Evolutionary conservation across 2,797 vertebrate genomes (phyloP).

Genomic region (Sebastes taczanowskii): DNA sequence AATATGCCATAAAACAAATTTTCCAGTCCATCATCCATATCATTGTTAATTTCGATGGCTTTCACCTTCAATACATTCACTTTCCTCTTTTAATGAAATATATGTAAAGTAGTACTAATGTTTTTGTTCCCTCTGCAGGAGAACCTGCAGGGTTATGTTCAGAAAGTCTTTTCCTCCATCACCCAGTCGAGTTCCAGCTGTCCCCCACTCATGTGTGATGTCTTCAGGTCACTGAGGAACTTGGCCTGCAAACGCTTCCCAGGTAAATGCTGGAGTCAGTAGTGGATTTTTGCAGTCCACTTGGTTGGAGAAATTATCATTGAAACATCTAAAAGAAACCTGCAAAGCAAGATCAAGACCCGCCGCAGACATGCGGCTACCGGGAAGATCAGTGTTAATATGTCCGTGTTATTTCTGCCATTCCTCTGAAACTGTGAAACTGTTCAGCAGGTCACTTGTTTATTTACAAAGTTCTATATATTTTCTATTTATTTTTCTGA

Average conservation of each 20-base stretch:
- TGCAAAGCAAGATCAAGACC: neutral
- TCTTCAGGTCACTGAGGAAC: slow-evolving; percentile 94
- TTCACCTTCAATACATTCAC: neutral
- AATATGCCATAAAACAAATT: neutral
- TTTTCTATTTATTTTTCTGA: neutral
- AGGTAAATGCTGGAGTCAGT: slow-evolving; percentile 81
- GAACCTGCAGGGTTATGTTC: slow-evolving; percentile 95
- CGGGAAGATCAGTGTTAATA: neutral
- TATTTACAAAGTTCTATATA: neutral
- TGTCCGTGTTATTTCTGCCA: neutral
- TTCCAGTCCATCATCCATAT: neutral
- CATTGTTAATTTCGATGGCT: neutral
- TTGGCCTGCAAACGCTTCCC: slow-evolving; percentile 93
- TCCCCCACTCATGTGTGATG: slow-evolving; percentile 96
- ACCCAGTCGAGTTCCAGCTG: slow-evolving; percentile 95
- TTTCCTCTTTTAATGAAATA: neutral
- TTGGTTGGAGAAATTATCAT: neutral
- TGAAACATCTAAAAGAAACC: neutral
- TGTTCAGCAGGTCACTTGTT: neutral
- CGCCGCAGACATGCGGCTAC: too few relatives aligned
- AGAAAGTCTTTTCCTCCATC: slow-evolving; percentile 95
- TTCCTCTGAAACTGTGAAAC: neutral
- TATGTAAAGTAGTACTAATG: neutral
- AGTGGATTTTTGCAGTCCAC: neutral
- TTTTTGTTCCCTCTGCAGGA: slow-evolving; percentile 83